Evolutionary conservation across 2,888 invertebrate species (phyloP), one percentile per base, ranked within the genome.

Genomic region (Galeopsomyia nigrocyanea): DNA sequence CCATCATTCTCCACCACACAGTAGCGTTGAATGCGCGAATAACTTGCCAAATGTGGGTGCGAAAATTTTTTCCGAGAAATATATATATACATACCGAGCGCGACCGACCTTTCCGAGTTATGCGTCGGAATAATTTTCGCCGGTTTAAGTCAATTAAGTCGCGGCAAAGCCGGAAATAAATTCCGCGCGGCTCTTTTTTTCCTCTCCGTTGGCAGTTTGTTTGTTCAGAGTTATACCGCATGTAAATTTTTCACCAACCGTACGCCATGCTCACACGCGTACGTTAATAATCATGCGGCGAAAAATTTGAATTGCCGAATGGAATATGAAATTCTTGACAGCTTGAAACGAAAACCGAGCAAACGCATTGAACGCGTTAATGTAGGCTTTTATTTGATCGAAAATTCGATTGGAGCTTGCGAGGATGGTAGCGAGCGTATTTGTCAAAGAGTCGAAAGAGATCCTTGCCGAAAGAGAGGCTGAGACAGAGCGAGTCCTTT

Each of bases 91-190:
- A 5, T 26, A 26, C 5, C 2, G 3, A 31, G 51, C n/a, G n/a
- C 16, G 21, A 1, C 14, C 51, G 58, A 56, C 49, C 31, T 63
- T 55, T 62, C 17, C 14, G n/a, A 31, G 17, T 22, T 56, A 56
- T 19, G 26, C 49, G 17, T 5, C 55, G 47, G 61, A 63, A 62
- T 74, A 69, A 73, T 74, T 71, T 64, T 64, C 58, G 26, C 67
- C 67, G 31, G 67, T 55, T 71, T 68, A 46, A 74, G 74, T 67
- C 70, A 71, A 70, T 74, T 71, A 71, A 71, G 74, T 60, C 55
- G 53, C 57, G 50, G 13, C 55, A 51, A 56, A 49, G 64, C 60
- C 22, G 16, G 73, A 77, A 79, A 78, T 78, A 79, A 77, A 77
- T 74, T 67, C 46, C 69, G 46, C 68, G 39, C 57, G 58, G 64